These are phyloP conservation scores for Yponomeuta evonymella DNA, from an alignment of 2,888 invertebrate species.

Conservation along the genomic window DNA sequence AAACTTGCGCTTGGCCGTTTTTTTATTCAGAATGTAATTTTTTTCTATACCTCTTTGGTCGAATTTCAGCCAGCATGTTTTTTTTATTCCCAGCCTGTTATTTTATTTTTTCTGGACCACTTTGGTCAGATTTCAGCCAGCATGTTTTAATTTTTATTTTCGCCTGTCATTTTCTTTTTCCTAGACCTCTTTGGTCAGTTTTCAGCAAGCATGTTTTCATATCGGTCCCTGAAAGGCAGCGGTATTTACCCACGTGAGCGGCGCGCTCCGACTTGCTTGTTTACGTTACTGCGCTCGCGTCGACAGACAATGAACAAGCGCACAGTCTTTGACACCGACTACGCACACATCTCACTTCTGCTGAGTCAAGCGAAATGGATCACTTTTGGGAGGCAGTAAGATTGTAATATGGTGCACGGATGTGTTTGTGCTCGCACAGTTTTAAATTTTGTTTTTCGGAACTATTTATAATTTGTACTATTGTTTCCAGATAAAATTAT, in stretches of 20 bases:
- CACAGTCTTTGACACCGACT: slow-evolving; percentile 61
- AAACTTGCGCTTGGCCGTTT: background rate
- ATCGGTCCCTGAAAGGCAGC: background rate
- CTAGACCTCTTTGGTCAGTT: background rate
- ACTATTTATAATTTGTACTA: slow-evolving; percentile 5
- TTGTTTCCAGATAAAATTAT: slow-evolving; percentile 2
- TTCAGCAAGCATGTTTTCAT: background rate
- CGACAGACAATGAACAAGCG: slow-evolving; percentile 58
- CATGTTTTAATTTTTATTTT: background rate
- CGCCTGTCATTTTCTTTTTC: background rate
- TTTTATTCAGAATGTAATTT: background rate
- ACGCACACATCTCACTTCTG: slow-evolving; percentile 25
- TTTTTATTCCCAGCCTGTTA: no score
- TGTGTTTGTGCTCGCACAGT: background rate
- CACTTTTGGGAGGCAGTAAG: background rate
- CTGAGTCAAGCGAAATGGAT: slow-evolving; percentile 5
- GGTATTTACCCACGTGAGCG: slow-evolving; percentile 4
- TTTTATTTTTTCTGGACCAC: no score
- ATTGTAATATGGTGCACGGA: background rate
- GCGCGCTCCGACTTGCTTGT: slow-evolving; percentile 33
- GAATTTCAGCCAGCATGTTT: no score
- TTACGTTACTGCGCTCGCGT: slow-evolving; percentile 51
- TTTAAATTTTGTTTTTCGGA: background rate
- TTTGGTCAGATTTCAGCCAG: no score
- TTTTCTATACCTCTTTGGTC: no score